Percentiles rank a stretch among this genome's conserved stretches.
Conservation (phyloP, 2,113 vertebrate genomes). For the Megaleporinus macrocephalus region DNA sequence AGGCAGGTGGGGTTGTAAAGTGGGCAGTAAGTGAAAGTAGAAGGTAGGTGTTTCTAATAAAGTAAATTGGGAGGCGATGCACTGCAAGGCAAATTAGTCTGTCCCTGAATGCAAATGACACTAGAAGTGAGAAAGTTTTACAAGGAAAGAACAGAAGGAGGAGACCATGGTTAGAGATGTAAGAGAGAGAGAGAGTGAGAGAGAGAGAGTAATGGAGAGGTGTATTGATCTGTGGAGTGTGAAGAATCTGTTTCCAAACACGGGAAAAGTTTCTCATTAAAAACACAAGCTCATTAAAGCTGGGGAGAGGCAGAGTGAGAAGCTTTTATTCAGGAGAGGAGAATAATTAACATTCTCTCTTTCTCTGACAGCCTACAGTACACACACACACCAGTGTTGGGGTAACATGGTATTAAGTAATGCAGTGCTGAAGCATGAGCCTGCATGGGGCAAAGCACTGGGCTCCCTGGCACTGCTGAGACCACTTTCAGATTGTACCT, state of each 20-base stretch:
- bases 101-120: not conserved
- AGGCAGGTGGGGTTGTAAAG: not conserved
- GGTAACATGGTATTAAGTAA: too few relatives aligned
- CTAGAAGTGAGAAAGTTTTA: conserved; percentile 16
- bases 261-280: conserved; percentile 34
- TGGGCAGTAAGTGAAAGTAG: not conserved
- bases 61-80: not conserved
- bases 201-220: not conserved
- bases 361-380: conserved; percentile 9
- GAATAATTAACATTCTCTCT: conserved; percentile 71
- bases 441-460: too few relatives aligned
- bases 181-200: conserved; percentile 51
- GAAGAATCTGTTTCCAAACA: conserved; percentile 34
- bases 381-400: too few relatives aligned
- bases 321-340: conserved; percentile 63
- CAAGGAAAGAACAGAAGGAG: conserved; percentile 6
- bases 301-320: conserved; percentile 7
- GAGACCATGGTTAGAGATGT: conserved; percentile 16
- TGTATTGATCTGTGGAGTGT: conserved; percentile 44
- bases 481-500: too few relatives aligned
- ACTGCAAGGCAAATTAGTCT: not conserved
- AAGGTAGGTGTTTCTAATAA: not conserved
- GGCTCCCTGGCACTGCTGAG: too few relatives aligned
- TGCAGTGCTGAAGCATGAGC: too few relatives aligned
- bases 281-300: conserved; percentile 65